Percentiles rank a stretch among this genome's conserved stretches.
phyloP scores from a whole-genome alignment of 1,140 invertebrate species.

The Camponotus vicinus region DNA sequence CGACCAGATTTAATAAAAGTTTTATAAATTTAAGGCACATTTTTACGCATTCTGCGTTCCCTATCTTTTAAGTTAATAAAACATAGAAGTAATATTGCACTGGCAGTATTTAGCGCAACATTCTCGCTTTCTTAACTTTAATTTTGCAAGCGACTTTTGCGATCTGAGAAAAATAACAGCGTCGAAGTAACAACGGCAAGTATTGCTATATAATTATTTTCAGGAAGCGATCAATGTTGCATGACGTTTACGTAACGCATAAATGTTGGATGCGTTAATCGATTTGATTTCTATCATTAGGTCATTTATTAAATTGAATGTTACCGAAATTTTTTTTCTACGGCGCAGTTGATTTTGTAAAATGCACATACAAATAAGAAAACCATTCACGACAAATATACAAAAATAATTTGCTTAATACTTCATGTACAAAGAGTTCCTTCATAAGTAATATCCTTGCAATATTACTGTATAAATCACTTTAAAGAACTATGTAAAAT shows the following conservation, averaged over 20 bases:
- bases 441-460: too few relatives aligned
- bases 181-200: not conserved
- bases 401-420: too few relatives aligned
- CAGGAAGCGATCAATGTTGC: conserved; percentile 37
- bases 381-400: not conserved
- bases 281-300: conserved; percentile 23
- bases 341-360: not conserved
- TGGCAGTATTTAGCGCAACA: conserved; percentile 22
- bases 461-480: too few relatives aligned
- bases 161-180: conserved; percentile 40
- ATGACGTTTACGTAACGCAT: conserved; percentile 37
- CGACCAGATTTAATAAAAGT: not conserved
- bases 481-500: too few relatives aligned
- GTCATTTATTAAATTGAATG: conserved; percentile 17
- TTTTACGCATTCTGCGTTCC: too few relatives aligned
- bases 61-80: not conserved
- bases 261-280: conserved; percentile 36
- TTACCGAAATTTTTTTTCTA: conserved; percentile 10
- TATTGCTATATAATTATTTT: conserved; percentile 10
- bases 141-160: conserved; percentile 33
- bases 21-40: not conserved
- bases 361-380: not conserved
- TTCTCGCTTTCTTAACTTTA: conserved; percentile 36
- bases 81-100: not conserved
- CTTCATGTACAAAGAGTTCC: too few relatives aligned